These are phyloP conservation scores for Eupeodes latifasciatus DNA, from an alignment of 2,888 invertebrate genomes.

Conservation along the genomic window DNA sequence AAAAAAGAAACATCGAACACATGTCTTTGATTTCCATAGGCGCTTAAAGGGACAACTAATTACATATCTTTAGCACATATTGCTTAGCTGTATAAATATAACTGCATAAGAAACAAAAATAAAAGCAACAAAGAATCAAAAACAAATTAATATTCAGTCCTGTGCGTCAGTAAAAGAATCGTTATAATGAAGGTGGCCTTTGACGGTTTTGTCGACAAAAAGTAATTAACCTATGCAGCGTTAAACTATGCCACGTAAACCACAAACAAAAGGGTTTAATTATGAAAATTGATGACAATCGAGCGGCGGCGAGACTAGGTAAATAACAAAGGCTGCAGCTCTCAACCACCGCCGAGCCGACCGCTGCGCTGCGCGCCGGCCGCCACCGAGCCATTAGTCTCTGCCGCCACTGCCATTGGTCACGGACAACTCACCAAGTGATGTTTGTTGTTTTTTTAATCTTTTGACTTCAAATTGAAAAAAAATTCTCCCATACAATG, in stretches of 20 bases:
- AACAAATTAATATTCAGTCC: slow-evolving; percentile 16
- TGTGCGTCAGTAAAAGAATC: slow-evolving; percentile 10
- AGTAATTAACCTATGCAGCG: slow-evolving; percentile 36
- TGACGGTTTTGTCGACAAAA: slow-evolving; percentile 27
- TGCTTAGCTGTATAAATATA: neutral
- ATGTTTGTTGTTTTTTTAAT: neutral
- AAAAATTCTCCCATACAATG: neutral
- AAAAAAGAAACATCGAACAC: neutral
- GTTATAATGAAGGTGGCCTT: slow-evolving; percentile 56
- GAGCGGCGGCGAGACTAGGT: slow-evolving; percentile 44
- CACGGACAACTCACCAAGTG: neutral
- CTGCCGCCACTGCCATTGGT: neutral
- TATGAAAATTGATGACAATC: slow-evolving; percentile 64
- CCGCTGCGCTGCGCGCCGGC: neutral
- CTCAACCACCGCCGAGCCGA: neutral
- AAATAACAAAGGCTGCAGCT: slow-evolving; percentile 48
- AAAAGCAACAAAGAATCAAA: neutral
- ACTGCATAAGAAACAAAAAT: neutral
- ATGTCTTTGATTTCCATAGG: neutral
- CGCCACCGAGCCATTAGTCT: neutral
- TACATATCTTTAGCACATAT: neutral
- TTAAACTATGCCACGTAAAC: slow-evolving; percentile 20
- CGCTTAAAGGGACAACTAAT: neutral
- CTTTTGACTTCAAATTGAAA: neutral
- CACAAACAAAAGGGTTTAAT: slow-evolving; percentile 47